Conservation (phyloP, 1,140 invertebrate species). For the Augochlora pura region DNA sequence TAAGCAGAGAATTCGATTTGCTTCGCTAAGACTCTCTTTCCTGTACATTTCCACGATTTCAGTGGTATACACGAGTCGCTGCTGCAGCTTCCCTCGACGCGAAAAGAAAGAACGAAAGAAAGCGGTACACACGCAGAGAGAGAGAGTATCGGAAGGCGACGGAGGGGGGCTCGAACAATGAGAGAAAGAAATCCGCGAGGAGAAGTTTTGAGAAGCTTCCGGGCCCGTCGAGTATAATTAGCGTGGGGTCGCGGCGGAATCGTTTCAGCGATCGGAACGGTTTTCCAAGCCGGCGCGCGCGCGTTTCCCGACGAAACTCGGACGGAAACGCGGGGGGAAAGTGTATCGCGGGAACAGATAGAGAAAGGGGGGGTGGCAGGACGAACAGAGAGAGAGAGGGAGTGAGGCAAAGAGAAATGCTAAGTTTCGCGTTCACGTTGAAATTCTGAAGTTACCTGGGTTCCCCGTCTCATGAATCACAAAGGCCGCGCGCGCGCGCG, state of each 20-base stretch:
- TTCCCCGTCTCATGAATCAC: constrained; percentile 39
- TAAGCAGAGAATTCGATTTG: no score
- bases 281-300: no score
- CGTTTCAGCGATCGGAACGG: background rate
- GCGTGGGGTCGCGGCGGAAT: no score
- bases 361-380: background rate
- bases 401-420: background rate
- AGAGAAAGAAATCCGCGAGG: background rate
- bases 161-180: no score
- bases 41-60: background rate
- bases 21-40: no score
- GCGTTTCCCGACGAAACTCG: background rate
- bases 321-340: constrained; percentile 15
- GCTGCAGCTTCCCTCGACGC: no score
- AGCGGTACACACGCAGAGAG: no score
- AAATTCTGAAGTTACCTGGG: constrained; percentile 40
- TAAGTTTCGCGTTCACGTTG: constrained; percentile 33
- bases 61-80: background rate
- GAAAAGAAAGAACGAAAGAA: no score
- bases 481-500: no score
- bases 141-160: no score
- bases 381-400: no score
- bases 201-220: background rate
- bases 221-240: background rate
- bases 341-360: background rate